These are phyloP conservation scores for Epinotia nisella DNA, from an alignment of 2,888 invertebrate genomes.

Conservation along the genomic window DNA sequence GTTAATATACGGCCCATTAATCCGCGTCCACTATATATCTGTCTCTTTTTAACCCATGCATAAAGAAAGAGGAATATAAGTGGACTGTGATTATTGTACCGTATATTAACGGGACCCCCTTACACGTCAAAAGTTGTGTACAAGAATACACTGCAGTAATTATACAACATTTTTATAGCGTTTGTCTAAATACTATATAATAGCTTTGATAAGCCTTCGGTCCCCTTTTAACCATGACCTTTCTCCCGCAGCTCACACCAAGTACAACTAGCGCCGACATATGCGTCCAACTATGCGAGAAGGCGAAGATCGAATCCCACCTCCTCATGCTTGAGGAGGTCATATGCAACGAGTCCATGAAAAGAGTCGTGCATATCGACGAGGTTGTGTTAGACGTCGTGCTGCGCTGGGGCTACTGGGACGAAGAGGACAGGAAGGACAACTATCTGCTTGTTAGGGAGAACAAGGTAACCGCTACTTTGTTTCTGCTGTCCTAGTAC, in stretches of 20 bases:
- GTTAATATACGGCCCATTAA: too few relatives aligned
- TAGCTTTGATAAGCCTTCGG: too few relatives aligned
- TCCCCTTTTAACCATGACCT: not conserved
- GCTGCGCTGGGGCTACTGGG: conserved; percentile 95
- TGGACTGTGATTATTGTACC: too few relatives aligned
- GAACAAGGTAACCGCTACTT: conserved; percentile 60
- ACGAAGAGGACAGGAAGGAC: conserved; percentile 92
- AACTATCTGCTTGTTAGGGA: conserved; percentile 90
- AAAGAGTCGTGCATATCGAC: conserved; percentile 90
- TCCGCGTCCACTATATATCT: too few relatives aligned
- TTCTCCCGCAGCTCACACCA: conserved; percentile 87
- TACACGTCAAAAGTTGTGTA: too few relatives aligned
- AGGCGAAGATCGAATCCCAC: conserved; percentile 87
- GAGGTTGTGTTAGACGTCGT: conserved; percentile 89
- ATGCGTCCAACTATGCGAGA: conserved; percentile 88
- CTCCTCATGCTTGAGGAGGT: conserved; percentile 92
- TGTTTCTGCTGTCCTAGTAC: not conserved
- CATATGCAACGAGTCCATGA: conserved; percentile 89
- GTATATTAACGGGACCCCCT: too few relatives aligned
- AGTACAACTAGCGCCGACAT: conserved; percentile 91
- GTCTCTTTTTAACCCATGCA: too few relatives aligned
- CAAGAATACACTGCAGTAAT: too few relatives aligned
- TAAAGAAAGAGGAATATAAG: too few relatives aligned
- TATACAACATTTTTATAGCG: too few relatives aligned
- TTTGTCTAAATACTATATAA: too few relatives aligned